Evolutionary conservation across 2,113 vertebrate genomes (phyloP).

Genomic region (Nothoprocta pentlandii): DNA sequence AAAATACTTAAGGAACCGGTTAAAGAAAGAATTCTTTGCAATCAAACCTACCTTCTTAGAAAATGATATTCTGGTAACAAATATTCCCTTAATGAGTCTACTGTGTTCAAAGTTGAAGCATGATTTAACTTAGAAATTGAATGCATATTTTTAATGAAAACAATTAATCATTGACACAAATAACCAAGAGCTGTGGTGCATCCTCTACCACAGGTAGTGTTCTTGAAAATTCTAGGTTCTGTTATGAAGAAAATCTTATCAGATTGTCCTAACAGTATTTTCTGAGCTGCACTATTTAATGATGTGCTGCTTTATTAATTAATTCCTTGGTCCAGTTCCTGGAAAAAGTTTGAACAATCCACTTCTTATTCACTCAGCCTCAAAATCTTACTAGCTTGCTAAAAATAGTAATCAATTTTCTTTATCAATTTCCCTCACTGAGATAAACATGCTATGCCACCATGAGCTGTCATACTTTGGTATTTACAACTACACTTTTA

Average conservation of each 20-base stretch:
- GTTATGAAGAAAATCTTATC: not conserved
- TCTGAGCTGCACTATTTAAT: not conserved
- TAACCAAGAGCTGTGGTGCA: not conserved
- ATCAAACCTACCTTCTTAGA: not conserved
- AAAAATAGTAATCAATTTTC: not conserved
- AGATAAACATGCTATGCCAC: not conserved
- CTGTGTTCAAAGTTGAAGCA: not conserved
- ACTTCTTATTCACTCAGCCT: not conserved
- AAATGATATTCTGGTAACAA: not conserved
- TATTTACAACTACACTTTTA: not conserved
- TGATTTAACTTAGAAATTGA: not conserved
- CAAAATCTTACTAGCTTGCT: not conserved
- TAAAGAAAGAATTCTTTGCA: not conserved
- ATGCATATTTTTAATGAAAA: not conserved
- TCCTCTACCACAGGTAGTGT: not conserved
- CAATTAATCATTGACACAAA: not conserved
- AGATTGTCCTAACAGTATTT: constrained; percentile 15
- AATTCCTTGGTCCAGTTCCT: constrained; percentile 1
- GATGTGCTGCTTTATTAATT: constrained; percentile 26
- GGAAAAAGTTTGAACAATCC: not conserved
- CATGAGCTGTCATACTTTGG: not conserved
- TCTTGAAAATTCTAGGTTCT: not conserved
- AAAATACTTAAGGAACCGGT: not conserved
- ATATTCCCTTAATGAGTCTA: not conserved
- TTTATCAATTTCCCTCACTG: not conserved